These are phyloP conservation scores for Julus scandinavius DNA, from an alignment of 2,888 invertebrate species.

Conservation along the genomic window DNA sequence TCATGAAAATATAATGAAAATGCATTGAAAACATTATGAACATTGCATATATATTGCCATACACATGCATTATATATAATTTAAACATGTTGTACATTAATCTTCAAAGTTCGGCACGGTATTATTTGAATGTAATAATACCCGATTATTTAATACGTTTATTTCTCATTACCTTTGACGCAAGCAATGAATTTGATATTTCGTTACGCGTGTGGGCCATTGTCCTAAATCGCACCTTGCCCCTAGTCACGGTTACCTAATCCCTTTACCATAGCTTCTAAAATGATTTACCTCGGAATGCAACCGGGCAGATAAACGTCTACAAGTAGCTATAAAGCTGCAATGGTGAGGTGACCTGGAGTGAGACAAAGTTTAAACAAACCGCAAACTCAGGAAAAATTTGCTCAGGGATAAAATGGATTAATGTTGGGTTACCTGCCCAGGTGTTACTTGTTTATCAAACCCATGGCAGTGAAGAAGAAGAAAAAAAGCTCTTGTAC, in stretches of 20 bases:
- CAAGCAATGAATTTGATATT: neutral
- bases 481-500: neutral
- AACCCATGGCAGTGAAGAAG: neutral
- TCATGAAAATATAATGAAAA: too few species aligned
- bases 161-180: neutral
- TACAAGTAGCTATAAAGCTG: neutral
- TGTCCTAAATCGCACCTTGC: neutral
- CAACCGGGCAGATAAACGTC: neutral
- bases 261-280: neutral
- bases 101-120: neutral
- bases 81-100: neutral
- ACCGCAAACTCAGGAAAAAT: neutral
- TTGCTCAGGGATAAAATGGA: neutral
- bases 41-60: neutral
- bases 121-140: neutral
- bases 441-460: constrained; percentile 17
- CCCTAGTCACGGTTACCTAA: constrained; percentile 2
- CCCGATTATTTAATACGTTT: neutral
- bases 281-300: neutral
- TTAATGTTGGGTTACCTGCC: neutral
- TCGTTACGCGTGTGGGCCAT: neutral
- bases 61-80: neutral
- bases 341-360: neutral
- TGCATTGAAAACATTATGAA: neutral
- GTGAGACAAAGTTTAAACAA: neutral